Conservation (phyloP, 2,113 vertebrate genomes). For the Heloderma charlesbogerti region DNA sequence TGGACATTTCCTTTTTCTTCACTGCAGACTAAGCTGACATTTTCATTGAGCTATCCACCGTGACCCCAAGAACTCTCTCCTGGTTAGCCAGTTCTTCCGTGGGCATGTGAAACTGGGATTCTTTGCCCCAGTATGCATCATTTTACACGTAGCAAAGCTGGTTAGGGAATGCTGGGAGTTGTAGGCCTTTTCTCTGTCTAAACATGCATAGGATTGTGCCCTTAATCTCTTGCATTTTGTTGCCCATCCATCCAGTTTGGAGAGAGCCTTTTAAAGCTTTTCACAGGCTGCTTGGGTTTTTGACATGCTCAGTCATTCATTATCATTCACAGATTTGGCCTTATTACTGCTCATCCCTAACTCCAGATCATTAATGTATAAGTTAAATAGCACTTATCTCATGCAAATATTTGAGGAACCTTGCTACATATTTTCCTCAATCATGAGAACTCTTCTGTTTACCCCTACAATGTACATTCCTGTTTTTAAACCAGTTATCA, state of each 20-base stretch:
- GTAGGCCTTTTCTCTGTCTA: too few relatives aligned
- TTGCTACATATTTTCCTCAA: not conserved
- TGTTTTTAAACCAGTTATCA: not conserved
- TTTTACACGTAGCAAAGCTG: too few relatives aligned
- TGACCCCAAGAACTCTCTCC: not conserved
- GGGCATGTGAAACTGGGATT: not conserved
- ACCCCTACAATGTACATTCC: not conserved
- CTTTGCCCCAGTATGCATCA: not conserved
- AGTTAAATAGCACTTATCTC: not conserved
- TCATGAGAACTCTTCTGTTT: not conserved
- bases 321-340: not conserved
- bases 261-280: not conserved
- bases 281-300: not conserved
- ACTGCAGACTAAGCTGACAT: not conserved
- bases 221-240: not conserved
- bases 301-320: not conserved
- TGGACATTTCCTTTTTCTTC: not conserved
- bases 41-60: not conserved
- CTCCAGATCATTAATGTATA: not conserved
- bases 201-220: too few relatives aligned
- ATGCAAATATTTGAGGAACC: not conserved
- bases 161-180: too few relatives aligned
- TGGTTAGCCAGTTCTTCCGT: not conserved
- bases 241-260: not conserved
- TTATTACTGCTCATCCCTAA: not conserved